A percentile compares a stretch with the other conserved stretches of the same genome.
phyloP scores from a whole-genome alignment of 1,140 invertebrate genomes.

The Drosophila equinoxialis region DNA sequence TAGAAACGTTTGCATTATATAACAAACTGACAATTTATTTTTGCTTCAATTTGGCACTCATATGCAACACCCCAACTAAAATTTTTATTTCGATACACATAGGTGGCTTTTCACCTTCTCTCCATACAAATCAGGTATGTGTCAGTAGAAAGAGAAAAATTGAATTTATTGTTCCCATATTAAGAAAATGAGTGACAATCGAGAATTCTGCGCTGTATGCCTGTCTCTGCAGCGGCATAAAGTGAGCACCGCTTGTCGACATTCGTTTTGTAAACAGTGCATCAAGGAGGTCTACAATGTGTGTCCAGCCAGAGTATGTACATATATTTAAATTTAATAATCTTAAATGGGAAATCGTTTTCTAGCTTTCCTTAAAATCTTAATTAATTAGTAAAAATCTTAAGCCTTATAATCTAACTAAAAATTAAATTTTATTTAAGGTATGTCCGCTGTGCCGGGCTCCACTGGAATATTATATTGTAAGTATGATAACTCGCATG shows the following conservation, averaged over 20 bases:
- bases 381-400: no score
- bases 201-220: conserved; percentile 47
- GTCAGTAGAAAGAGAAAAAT: conserved; percentile 47
- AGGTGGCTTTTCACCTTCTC: not conserved
- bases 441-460: conserved; percentile 54
- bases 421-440: no score
- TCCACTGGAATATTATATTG: conserved; percentile 55
- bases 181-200: conserved; percentile 3
- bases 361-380: no score
- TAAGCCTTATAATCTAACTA: no score
- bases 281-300: conserved; percentile 38
- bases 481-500: conserved; percentile 20
- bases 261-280: conserved; percentile 54
- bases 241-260: conserved; percentile 47
- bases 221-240: conserved; percentile 30
- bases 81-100: not conserved
- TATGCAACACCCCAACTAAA: no score
- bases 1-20: conserved; percentile 37
- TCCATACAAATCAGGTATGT: conserved; percentile 59
- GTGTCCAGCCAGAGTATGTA: conserved; percentile 23
- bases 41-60: conserved; percentile 60
- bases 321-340: no score
- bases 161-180: not conserved
- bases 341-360: no score
- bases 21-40: conserved; percentile 68